phyloP scores from a whole-genome alignment of 2,797 vertebrate species.

The Pangasius macronema region DNA sequence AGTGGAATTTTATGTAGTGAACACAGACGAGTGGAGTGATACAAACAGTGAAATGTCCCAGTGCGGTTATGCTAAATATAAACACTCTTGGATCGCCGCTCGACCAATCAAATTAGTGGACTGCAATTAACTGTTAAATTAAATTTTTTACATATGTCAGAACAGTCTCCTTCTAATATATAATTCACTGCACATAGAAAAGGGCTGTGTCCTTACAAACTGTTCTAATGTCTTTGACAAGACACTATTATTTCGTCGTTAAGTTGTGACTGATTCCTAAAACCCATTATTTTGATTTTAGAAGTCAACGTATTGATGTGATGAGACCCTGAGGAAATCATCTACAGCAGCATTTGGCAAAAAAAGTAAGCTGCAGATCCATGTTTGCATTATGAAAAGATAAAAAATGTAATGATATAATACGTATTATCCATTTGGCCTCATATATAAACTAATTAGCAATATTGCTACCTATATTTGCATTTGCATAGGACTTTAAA shows the following conservation, averaged over 20 bases:
- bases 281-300: too few relatives aligned
- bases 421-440: background rate
- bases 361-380: background rate
- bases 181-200: background rate
- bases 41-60: background rate
- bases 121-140: background rate
- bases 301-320: too few relatives aligned
- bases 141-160: background rate
- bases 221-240: background rate
- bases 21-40: background rate
- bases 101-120: background rate
- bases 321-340: background rate
- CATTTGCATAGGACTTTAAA: conserved; percentile 3
- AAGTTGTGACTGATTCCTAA: too few relatives aligned
- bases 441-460: background rate
- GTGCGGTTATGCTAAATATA: background rate
- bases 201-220: background rate
- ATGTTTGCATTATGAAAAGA: background rate
- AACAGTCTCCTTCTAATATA: background rate
- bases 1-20: too few relatives aligned
- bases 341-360: background rate
- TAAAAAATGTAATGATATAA: background rate
- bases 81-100: background rate
- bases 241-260: too few relatives aligned
- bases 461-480: conserved; percentile 11